phyloP scores from a whole-genome alignment of 2,797 vertebrate genomes.

The Acrocephalus scirpaceus region DNA sequence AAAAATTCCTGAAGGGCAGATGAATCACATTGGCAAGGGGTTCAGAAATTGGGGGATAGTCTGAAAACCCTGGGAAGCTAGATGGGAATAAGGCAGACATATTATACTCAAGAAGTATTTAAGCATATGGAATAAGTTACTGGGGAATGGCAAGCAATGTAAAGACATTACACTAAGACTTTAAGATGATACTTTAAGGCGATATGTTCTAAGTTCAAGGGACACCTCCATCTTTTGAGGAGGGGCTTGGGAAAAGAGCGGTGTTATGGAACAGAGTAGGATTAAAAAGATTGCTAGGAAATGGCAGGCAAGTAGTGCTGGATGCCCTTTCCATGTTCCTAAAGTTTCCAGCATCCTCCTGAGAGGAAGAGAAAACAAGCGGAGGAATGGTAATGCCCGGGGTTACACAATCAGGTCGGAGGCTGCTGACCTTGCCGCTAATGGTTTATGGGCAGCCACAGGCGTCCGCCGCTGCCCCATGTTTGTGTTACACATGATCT shows the following conservation, averaged over 20 bases:
- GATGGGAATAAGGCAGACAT: background rate
- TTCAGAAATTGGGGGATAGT: background rate
- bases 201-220: background rate
- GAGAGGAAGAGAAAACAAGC: slow-evolving; percentile 71
- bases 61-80: slow-evolving; percentile 21
- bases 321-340: slow-evolving; percentile 54
- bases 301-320: slow-evolving; percentile 10
- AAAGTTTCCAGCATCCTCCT: slow-evolving; percentile 44
- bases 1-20: background rate
- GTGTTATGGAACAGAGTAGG: background rate
- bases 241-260: background rate
- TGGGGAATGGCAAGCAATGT: slow-evolving; percentile 9
- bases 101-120: background rate
- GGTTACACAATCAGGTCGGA: slow-evolving; percentile 69
- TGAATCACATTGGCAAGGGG: background rate
- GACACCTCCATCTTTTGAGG: background rate
- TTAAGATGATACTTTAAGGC: slow-evolving; percentile 41
- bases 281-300: slow-evolving; percentile 57
- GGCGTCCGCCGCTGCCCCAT: background rate
- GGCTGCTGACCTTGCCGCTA: slow-evolving; percentile 64
- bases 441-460: slow-evolving; percentile 65
- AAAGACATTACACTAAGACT: slow-evolving; percentile 48
- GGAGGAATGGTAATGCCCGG: background rate
- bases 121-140: slow-evolving; percentile 53
- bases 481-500: slow-evolving; percentile 35